Percentiles rank a stretch among this genome's conserved stretches.
These are phyloP conservation scores for Amazona ochrocephala DNA, from an alignment of 2,797 vertebrate species.

Conservation along the genomic window DNA sequence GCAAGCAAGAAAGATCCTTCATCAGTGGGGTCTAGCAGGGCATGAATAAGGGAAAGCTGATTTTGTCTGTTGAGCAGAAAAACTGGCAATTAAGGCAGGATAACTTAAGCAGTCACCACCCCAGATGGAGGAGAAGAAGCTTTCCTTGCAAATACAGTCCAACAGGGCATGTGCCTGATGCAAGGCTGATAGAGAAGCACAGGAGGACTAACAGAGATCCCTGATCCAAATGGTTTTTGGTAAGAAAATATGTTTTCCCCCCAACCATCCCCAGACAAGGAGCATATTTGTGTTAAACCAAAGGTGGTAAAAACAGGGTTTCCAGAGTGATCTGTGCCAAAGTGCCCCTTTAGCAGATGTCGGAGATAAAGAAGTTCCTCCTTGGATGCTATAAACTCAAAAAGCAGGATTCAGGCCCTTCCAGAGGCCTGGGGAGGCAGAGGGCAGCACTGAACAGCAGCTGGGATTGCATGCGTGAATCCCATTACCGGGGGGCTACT, in stretches of 20 bases:
- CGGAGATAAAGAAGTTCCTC: neutral
- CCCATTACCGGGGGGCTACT: neutral
- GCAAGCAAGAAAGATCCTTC: neutral
- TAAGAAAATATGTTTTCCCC: rapidly evolving
- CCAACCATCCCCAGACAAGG: neutral
- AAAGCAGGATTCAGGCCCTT: neutral
- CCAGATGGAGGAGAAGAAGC: neutral
- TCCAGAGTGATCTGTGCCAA: neutral
- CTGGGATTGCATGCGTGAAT: neutral
- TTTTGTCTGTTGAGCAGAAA: neutral
- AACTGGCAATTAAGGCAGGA: neutral
- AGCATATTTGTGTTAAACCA: rapidly evolving
- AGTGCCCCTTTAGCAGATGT: rapidly evolving
- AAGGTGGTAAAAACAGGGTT: neutral
- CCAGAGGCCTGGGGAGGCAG: neutral
- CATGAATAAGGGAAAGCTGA: neutral
- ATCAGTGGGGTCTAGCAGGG: neutral
- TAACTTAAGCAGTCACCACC: neutral
- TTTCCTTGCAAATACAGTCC: neutral
- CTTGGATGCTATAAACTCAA: neutral
- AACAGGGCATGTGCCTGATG: rapidly evolving
- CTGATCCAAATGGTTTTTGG: rapidly evolving
- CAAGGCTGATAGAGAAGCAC: neutral
- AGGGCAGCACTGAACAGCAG: neutral
- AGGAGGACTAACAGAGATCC: neutral